Percentiles rank a stretch among this genome's conserved stretches.
Evolutionary conservation across 1,140 invertebrate genomes (phyloP).

Genomic region (Drosophila saltans): DNA sequence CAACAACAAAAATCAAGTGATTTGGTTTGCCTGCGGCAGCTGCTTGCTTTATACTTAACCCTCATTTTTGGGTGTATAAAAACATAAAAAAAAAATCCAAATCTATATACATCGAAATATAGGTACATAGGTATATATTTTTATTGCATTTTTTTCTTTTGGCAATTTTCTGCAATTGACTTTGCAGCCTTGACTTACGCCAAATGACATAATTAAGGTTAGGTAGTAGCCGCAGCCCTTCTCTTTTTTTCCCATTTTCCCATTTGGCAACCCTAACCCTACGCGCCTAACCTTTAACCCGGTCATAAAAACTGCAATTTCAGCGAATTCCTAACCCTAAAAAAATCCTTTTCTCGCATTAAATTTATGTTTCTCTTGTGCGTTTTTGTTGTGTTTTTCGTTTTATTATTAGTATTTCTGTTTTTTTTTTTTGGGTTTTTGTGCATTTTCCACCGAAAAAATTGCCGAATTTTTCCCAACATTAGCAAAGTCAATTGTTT

Average conservation of each 20-base stretch:
- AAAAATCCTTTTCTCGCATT: constrained; percentile 61
- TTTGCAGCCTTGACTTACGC: constrained; percentile 75
- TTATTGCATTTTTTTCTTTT: constrained; percentile 38
- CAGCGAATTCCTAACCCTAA: constrained; percentile 62
- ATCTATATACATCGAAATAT: background rate
- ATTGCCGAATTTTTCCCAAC: constrained; percentile 43
- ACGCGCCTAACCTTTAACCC: constrained; percentile 25
- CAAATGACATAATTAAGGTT: constrained; percentile 75
- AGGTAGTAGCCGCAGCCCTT: constrained; percentile 43
- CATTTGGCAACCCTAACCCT: constrained; percentile 31
- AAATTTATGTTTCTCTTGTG: constrained; percentile 35
- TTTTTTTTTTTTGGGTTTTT: constrained; percentile 21
- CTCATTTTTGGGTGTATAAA: background rate
- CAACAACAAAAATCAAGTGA: no score
- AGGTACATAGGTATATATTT: constrained; percentile 19
- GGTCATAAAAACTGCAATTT: constrained; percentile 71
- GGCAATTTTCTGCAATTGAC: constrained; percentile 68
- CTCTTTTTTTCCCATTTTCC: background rate
- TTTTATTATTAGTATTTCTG: background rate
- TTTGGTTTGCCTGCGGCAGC: background rate
- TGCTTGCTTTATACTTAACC: background rate
- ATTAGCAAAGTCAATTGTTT: constrained; percentile 75
- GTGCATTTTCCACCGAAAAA: constrained; percentile 40
- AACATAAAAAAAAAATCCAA: background rate
- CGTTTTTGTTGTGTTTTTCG: no score